Base-by-base conservation (phyloP, 2,888 invertebrate species). In the Andrena flavipes region DNA sequence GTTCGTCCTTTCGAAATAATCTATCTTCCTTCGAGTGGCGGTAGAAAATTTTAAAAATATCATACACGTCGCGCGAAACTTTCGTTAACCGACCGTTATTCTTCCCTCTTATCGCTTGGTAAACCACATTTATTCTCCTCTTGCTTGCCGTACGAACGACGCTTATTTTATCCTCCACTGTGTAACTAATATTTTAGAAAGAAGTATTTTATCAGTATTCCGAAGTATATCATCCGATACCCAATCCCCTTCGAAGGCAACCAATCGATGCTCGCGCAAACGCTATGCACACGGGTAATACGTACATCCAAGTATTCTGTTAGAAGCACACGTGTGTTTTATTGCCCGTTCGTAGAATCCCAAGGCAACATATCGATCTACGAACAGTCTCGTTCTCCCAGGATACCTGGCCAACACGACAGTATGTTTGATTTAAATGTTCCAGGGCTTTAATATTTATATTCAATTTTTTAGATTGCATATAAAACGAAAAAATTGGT, bases 171-270 rank as follows among this genome's bases (percentile, higher is more conserved):
- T 26, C 67, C 67, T 7, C 13, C 33, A 29, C 26, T 60, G 30
- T 10, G 26, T 42, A 30, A 70, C 70, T 48, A 64, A 79, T 59
- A 73, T 64, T 73, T 80, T 63, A 68, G 68, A 63, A 49, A 59
- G 63, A 59, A 49, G 79, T 79, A 72, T 79, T 72, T 68, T 73
- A 79, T 59, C 72, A 64, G 68, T 29, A 35, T 16, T 29, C 6
- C 23, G 20, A 8, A 48, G 64, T 59, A 54, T 29, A 54, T 67
- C 60, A 49, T 13, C 71, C 48, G 16, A 29, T 64, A 59, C 16
- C 69, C 56, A 30, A 29, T 59, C 63, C 78, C 29, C 49, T 20
- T 29, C 56, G 51, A 68, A 51, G 56, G 49, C 56, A 80, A 73
- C 68, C 33, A 63, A 72, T 69, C 79, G 67, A 60, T 68, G 54